phyloP scores from a whole-genome alignment of 1,140 invertebrate genomes.

The Drosophila pseudoobscura region DNA sequence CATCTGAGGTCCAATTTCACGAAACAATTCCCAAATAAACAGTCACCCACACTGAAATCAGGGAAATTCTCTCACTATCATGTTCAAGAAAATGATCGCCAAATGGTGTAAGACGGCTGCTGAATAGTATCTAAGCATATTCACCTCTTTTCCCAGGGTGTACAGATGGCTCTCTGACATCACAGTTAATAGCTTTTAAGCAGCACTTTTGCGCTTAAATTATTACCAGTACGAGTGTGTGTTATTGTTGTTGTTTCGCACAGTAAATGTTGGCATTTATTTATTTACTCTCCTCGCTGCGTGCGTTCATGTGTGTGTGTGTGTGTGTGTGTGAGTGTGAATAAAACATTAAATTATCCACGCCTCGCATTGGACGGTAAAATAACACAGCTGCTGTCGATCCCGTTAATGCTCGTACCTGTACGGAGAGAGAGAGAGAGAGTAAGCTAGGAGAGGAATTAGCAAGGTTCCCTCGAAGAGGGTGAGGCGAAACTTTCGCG shows the following conservation, averaged over 20 bases:
- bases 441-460: too few species aligned
- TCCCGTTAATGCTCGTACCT: not conserved
- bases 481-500: not conserved
- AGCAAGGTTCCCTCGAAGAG: too few species aligned
- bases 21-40: too few species aligned
- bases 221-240: conserved; percentile 25
- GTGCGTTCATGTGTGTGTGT: conserved; percentile 2
- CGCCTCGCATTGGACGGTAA: conserved; percentile 48
- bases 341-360: conserved; percentile 56
- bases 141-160: not conserved
- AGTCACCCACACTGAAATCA: too few species aligned
- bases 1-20: too few species aligned
- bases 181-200: conserved; percentile 53
- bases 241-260: conserved; percentile 41
- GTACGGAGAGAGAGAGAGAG: not conserved
- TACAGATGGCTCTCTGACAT: conserved; percentile 47
- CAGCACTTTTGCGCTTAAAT: conserved; percentile 31
- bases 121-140: not conserved
- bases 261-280: conserved; percentile 39
- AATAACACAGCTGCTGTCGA: conserved; percentile 61
- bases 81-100: too few species aligned
- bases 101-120: too few species aligned
- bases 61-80: too few species aligned
- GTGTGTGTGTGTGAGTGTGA: conserved; percentile 38
- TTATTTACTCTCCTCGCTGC: conserved; percentile 45